Conservation (phyloP, 2,113 vertebrate genomes). For the Syngnathus scovelli region DNA sequence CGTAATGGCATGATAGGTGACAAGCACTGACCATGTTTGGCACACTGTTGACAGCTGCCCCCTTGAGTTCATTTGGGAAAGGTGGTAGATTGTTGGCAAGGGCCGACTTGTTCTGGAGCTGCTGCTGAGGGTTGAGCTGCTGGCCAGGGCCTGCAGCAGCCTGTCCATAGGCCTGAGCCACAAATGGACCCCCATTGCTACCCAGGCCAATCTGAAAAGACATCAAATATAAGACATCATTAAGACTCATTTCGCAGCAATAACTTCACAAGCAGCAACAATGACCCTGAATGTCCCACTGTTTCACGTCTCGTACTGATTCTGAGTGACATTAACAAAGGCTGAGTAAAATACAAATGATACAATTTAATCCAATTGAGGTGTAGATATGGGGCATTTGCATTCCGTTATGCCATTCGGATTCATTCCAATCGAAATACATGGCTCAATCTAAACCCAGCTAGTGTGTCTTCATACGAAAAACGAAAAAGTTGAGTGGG, state of each 20-base stretch:
- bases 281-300: neutral
- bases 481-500: too few species aligned
- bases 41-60: conserved; percentile 75
- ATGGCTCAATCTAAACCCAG: too few species aligned
- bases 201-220: conserved; percentile 81
- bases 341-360: too few species aligned
- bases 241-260: neutral
- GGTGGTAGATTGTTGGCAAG: conserved; percentile 85
- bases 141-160: conserved; percentile 73
- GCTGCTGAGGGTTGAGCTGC: conserved; percentile 81
- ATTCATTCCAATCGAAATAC: too few species aligned
- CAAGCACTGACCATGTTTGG: conserved; percentile 86
- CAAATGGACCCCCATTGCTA: conserved; percentile 83
- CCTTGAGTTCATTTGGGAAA: conserved; percentile 90
- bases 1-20: conserved; percentile 2
- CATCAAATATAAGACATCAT: conserved; percentile 12
- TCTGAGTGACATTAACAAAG: too few species aligned
- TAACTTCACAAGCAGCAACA: neutral
- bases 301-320: too few species aligned
- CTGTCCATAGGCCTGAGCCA: conserved; percentile 81
- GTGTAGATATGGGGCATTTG: too few species aligned
- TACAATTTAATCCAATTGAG: too few species aligned
- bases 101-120: conserved; percentile 83
- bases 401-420: too few species aligned
- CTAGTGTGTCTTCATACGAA: too few species aligned